Percentiles rank a stretch among this genome's conserved stretches.
Conservation (phyloP, 2,113 vertebrate genomes). For the Pyrgilauda ruficollis region DNA sequence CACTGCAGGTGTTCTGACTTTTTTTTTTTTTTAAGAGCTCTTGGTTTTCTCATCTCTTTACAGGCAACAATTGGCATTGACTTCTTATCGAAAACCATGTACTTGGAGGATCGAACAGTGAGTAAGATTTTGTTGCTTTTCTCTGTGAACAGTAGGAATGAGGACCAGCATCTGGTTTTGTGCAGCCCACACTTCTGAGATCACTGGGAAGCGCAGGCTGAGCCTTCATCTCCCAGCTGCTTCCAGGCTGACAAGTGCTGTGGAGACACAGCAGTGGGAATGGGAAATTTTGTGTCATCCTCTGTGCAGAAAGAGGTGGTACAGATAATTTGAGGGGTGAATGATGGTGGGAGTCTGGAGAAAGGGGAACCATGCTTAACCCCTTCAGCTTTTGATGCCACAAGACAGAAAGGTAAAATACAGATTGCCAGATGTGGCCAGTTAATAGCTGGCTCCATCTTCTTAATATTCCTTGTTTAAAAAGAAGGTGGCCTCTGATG, state of each 20-base stretch:
- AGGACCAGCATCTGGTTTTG: not conserved
- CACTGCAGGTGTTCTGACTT: not conserved
- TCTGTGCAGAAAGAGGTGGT: not conserved
- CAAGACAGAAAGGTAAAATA: not conserved
- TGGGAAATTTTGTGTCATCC: not conserved
- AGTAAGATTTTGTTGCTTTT: slow-evolving; percentile 72
- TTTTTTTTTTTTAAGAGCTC: not conserved
- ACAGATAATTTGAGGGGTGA: not conserved
- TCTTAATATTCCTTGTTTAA: not conserved
- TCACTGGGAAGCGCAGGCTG: not conserved
- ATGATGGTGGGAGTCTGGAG: not conserved
- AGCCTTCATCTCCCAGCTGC: not conserved
- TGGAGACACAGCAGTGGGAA: not conserved
- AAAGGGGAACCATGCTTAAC: not conserved
- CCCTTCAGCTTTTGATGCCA: not conserved
- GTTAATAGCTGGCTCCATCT: not conserved
- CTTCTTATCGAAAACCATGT: slow-evolving; percentile 99
- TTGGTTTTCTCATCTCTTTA: slow-evolving; percentile 14
- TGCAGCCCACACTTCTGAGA: slow-evolving; percentile 7
- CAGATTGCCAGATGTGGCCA: not conserved
- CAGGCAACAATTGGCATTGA: slow-evolving; percentile 99
- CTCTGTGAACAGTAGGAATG: not conserved
- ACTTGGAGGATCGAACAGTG: slow-evolving; percentile 98
- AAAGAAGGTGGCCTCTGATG: not conserved
- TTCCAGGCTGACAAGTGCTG: not conserved